phyloP scores from a whole-genome alignment of 2,113 vertebrate species.

The Macquaria ambigua region DNA sequence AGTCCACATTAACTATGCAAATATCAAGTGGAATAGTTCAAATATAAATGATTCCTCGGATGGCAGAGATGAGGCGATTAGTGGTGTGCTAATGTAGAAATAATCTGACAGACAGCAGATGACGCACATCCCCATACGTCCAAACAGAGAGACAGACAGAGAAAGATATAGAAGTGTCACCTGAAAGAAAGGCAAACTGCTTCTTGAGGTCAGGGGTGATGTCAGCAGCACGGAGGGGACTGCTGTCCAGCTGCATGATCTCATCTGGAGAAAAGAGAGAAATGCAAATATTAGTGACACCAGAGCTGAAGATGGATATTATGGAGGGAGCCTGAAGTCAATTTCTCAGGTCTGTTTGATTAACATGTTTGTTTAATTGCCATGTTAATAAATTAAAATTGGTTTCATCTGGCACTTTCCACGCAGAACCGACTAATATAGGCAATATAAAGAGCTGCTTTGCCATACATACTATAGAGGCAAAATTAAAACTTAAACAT shows the following conservation, averaged over 20 bases:
- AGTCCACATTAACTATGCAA: constrained; percentile 23
- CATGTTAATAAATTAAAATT: background rate
- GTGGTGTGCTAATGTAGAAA: background rate
- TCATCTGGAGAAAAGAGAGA: constrained; percentile 88
- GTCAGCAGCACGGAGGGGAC: constrained; percentile 91
- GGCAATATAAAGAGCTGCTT: background rate
- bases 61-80: background rate
- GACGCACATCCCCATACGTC: background rate
- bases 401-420: background rate
- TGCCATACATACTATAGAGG: background rate
- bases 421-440: background rate
- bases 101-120: background rate
- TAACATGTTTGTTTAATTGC: background rate
- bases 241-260: constrained; percentile 96
- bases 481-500: background rate
- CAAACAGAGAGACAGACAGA: constrained; percentile 15
- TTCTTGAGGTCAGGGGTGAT: constrained; percentile 94
- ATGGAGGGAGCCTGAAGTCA: no score
- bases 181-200: constrained; percentile 95
- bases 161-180: constrained; percentile 80
- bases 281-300: constrained; percentile 20
- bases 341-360: background rate
- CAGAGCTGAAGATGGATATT: background rate
- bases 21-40: constrained; percentile 1
- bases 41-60: background rate